These are phyloP conservation scores for Sylvia borin DNA, from an alignment of 2,797 vertebrate species.

Conservation along the genomic window DNA sequence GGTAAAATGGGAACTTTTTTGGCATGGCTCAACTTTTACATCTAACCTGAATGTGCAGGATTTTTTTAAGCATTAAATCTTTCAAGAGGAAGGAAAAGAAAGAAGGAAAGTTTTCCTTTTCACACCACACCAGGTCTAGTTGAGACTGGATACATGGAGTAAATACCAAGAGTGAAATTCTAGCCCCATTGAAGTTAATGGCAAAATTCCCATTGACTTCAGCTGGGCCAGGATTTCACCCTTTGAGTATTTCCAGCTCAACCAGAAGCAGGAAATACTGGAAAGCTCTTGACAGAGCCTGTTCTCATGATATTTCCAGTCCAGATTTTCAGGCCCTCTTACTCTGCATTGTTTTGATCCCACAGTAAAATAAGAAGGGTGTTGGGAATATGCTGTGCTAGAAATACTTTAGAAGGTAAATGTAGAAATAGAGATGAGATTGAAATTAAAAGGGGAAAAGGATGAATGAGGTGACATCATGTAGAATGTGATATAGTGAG, in stretches of 20 bases:
- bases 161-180: slow-evolving; percentile 62
- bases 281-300: slow-evolving; percentile 62
- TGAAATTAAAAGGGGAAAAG: slow-evolving; percentile 61
- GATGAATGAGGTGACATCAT: slow-evolving; percentile 63
- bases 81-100: slow-evolving; percentile 35
- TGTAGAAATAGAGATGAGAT: slow-evolving; percentile 59
- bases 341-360: slow-evolving; percentile 48
- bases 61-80: background rate
- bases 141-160: slow-evolving; percentile 38
- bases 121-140: slow-evolving; percentile 50
- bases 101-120: slow-evolving; percentile 46
- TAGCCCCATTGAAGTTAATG: slow-evolving; percentile 60
- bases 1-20: background rate
- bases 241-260: slow-evolving; percentile 64
- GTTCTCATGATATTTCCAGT: slow-evolving; percentile 61
- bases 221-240: slow-evolving; percentile 52
- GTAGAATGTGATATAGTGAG: slow-evolving; percentile 60
- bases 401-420: slow-evolving; percentile 48
- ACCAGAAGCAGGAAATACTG: slow-evolving; percentile 69
- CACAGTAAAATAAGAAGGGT: slow-evolving; percentile 59
- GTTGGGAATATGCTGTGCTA: slow-evolving; percentile 41
- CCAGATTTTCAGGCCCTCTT: slow-evolving; percentile 45
- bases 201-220: slow-evolving; percentile 56
- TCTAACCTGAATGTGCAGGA: background rate
- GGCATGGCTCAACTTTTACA: background rate